These are phyloP conservation scores for Lasioglossum vierecki DNA, from an alignment of 2,888 invertebrate species.

Conservation along the genomic window DNA sequence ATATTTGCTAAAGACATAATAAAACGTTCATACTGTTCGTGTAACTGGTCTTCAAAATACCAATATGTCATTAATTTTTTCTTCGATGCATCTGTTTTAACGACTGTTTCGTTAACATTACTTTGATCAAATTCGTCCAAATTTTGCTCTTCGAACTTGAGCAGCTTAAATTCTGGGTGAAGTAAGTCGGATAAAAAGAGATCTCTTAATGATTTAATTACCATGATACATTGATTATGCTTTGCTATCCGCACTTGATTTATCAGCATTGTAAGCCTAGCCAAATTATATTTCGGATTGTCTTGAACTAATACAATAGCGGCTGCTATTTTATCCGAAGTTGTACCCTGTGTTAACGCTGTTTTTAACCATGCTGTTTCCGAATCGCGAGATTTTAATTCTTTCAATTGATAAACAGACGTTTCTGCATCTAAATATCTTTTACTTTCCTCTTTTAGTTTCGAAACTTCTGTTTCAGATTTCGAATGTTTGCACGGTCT, in stretches of 20 bases:
- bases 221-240: conserved; percentile 88
- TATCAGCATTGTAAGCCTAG: conserved; percentile 89
- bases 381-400: conserved; percentile 85
- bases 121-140: conserved; percentile 86
- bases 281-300: conserved; percentile 91
- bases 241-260: conserved; percentile 92
- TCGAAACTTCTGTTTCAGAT: conserved; percentile 86
- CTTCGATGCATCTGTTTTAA: conserved; percentile 80
- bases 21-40: conserved; percentile 91
- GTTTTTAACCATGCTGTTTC: conserved; percentile 92
- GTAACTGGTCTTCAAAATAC: conserved; percentile 96
- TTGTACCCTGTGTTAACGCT: conserved; percentile 92
- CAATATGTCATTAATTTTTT: conserved; percentile 90
- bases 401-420: conserved; percentile 83
- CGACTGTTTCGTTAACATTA: conserved; percentile 84
- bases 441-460: conserved; percentile 88
- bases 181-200: conserved; percentile 90
- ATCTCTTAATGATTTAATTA: conserved; percentile 91
- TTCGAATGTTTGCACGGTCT: conserved; percentile 75
- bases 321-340: conserved; percentile 94
- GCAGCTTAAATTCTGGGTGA: conserved; percentile 88
- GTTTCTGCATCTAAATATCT: conserved; percentile 88
- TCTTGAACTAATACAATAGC: conserved; percentile 92
- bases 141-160: conserved; percentile 88
- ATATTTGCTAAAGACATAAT: conserved; percentile 89